Evolutionary conservation across 2,113 vertebrate genomes (phyloP), one percentile per base, ranked within the genome.

Genomic region (Marmota flaviventris): DNA sequence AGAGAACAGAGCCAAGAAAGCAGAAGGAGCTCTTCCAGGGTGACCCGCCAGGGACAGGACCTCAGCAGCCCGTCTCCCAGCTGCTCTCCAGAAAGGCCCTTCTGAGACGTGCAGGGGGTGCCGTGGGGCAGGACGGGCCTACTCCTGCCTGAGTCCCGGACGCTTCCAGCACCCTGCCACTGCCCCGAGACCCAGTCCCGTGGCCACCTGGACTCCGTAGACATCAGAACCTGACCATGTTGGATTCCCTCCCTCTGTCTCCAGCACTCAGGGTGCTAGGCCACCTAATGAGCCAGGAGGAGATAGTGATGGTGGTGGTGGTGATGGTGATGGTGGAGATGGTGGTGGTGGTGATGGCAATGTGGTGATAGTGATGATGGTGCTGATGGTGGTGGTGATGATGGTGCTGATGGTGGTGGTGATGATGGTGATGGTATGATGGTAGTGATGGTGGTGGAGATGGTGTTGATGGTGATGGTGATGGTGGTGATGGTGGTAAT

Each of bases 401-500:
- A 0, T 37, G 48, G 0, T 73, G n/a, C n/a, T n/a, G n/a, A n/a
- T n/a, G n/a, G n/a, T n/a, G n/a, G n/a, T n/a, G n/a, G n/a, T n/a
- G n/a, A n/a, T 75, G 27, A 0, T 45, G 37, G 0, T 65, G 22
- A 1, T 42, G 17, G 2, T 39, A 2, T 29, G 7, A 2, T 32
- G n/a, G 0, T 32, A 10, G 0, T 18, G 0, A 2, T 20, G 53
- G 2, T 25, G 7, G 4, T 88, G 32, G 1, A 8, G 45, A 2
- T n/a, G n/a, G n/a, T n/a, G n/a, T n/a, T 22, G 16, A 0, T 69
- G 34, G 8, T 61, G 72, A 10, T n/a, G 39, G 2, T 69, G 86
- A 0, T 39, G 2, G 0, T 87, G 34, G 0, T 72, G 48, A 0
- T 53, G 42, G 4, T 9, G 12, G 0, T 18, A 14, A 1, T 18